Conservation (phyloP, 2,113 vertebrate species). For the Bettongia penicillata region DNA sequence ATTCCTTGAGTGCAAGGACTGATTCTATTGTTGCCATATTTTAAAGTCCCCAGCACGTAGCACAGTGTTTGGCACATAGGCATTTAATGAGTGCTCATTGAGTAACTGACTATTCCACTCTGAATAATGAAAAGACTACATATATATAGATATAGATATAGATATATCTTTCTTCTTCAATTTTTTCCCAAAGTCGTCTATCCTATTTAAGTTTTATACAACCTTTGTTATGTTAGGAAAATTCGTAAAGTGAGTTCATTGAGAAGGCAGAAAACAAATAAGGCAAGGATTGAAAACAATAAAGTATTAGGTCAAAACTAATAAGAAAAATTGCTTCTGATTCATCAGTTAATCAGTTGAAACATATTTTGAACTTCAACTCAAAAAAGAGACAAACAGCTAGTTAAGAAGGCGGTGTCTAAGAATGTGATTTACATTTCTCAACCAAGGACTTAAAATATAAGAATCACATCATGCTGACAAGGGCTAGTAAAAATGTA, state of each 20-base stretch:
- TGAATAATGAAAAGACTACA: slow-evolving; percentile 5
- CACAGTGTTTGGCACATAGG: background rate
- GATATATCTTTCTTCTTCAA: slow-evolving; percentile 8
- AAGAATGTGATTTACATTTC: too few species aligned
- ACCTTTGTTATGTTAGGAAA: background rate
- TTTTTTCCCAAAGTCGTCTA: slow-evolving; percentile 4
- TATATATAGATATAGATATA: background rate
- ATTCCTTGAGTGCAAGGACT: background rate
- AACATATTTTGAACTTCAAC: too few species aligned
- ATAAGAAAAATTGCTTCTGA: too few species aligned
- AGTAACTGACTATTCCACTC: slow-evolving; percentile 14
- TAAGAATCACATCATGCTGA: too few species aligned
- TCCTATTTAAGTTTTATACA: slow-evolving; percentile 24
- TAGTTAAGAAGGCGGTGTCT: too few species aligned
- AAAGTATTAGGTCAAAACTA: background rate
- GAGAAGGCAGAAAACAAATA: slow-evolving; percentile 26
- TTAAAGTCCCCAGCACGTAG: background rate
- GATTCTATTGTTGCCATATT: background rate
- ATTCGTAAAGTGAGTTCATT: slow-evolving; percentile 16
- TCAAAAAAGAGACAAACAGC: too few species aligned
- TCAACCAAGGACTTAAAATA: too few species aligned
- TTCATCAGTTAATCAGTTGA: too few species aligned
- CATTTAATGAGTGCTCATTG: background rate
- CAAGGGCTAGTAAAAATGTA: too few species aligned
- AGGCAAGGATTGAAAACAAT: background rate